Conservation (phyloP, 2,113 vertebrate species). For the Lepisosteus osseus region DNA sequence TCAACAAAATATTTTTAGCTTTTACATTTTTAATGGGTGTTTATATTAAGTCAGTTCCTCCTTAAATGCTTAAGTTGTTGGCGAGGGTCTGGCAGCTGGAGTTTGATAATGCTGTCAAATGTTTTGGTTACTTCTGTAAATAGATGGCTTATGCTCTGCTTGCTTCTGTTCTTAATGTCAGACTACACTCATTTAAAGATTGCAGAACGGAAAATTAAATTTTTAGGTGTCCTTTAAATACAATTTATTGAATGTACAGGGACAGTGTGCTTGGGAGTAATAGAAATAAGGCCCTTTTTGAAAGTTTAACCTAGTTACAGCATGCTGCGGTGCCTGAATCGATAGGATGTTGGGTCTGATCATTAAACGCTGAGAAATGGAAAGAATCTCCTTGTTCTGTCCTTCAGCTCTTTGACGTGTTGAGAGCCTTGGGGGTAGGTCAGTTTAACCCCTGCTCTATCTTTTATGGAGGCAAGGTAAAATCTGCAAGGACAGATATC, state of each 20-base stretch:
- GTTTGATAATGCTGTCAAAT: too few relatives aligned
- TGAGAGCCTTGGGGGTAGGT: conserved; percentile 14
- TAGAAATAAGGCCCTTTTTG: neutral
- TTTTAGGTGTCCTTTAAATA: too few relatives aligned
- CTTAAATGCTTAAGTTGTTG: too few relatives aligned
- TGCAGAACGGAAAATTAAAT: too few relatives aligned
- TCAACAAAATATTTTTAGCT: too few relatives aligned
- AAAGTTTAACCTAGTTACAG: conserved; percentile 14
- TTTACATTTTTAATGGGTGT: too few relatives aligned
- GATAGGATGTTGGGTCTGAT: conserved; percentile 15
- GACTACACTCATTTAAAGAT: too few relatives aligned
- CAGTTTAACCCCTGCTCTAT: conserved; percentile 1
- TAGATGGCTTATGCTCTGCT: too few relatives aligned
- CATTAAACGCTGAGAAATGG: conserved; percentile 4
- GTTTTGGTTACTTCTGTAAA: too few relatives aligned
- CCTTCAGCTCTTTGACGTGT: conserved; percentile 1
- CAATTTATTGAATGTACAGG: neutral
- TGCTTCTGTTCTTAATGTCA: too few relatives aligned
- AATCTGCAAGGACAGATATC: neutral
- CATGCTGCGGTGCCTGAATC: neutral
- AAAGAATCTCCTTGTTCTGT: neutral
- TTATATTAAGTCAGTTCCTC: too few relatives aligned
- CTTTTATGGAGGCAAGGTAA: neutral
- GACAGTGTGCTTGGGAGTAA: neutral
- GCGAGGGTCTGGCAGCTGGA: too few relatives aligned